phyloP scores from a whole-genome alignment of 1,140 invertebrate species.

The Hirudo medicinalis region DNA sequence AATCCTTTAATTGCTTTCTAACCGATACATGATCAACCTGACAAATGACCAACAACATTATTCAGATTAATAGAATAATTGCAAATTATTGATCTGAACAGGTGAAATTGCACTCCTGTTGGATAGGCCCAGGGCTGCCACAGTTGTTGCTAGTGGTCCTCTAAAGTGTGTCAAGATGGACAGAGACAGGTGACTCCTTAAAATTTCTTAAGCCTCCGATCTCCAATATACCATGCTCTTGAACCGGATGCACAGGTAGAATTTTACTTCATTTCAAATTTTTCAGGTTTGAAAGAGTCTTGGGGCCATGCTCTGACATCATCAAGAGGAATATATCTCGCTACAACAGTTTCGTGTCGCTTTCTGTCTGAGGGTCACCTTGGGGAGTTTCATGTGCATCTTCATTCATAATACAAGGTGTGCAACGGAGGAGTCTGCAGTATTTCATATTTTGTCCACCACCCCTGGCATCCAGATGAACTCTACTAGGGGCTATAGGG shows the following conservation, averaged over 20 bases:
- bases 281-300: constrained; percentile 73
- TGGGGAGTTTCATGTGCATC: no score
- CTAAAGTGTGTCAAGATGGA: constrained; percentile 97
- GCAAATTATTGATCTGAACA: constrained; percentile 31
- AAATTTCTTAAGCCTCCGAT: neutral
- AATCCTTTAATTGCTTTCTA: neutral
- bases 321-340: constrained; percentile 97
- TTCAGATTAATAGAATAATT: neutral
- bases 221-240: neutral
- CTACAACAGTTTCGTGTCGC: constrained; percentile 96
- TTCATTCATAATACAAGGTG: no score
- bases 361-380: constrained; percentile 36
- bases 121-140: constrained; percentile 90
- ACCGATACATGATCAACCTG: no score
- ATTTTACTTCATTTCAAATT: neutral
- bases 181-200: constrained; percentile 55
- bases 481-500: no score
- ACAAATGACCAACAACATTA: no score
- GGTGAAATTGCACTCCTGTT: constrained; percentile 94
- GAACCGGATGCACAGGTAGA: no score
- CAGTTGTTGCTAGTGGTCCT: constrained; percentile 77
- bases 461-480: no score
- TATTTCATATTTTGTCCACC: no score
- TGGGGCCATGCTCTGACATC: constrained; percentile 94
- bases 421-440: no score